Evolutionary conservation across 2,113 vertebrate species (phyloP), one percentile per base, ranked within the genome.

Genomic region (Lampris incognitus): DNA sequence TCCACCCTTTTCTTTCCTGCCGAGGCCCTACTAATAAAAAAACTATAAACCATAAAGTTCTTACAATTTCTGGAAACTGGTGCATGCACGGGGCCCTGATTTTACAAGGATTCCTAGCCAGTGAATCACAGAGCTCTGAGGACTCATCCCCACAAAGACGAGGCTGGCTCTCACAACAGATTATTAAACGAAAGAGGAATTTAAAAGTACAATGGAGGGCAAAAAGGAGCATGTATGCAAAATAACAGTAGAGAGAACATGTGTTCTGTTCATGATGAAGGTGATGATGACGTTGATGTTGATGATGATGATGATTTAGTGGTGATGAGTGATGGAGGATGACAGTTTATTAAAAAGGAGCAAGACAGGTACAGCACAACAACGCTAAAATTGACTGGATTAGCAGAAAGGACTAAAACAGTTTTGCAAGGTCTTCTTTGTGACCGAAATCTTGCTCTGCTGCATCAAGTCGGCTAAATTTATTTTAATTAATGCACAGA

Each of bases 31-130:
- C 84, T 89, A 94, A 92, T 88, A 92, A 90, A 91, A 89, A 92
- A 91, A 89, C 87, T 83, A 91, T 88, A 89, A 93, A 91, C 89
- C 91, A 90, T 93, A 92, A 91, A 94, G 87, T 91, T 91, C 85
- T 91, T 92, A 90, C 91, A 90, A 90, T 93, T 92, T 92, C 87
- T 91, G 90, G 85, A 93, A 93, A 93, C 88, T 89, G 90, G 85
- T 85, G 82, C 86, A 83, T 69, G 82, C 86, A 86, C 70, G 61
- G 74, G 68, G 72, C 68, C 67, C 74, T 89, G 90, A 86, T 92
- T 94, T 94, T 92, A 94, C 85, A 92, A 93, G 93, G 92, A 93
- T 92, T 91, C 88, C 90, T 91, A 89, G 80, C 86, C 83, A 86
- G 82, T 94, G 92, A 93, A 90, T 94, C 89, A 91, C 78, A 24